Evolutionary conservation across 2,113 vertebrate genomes (phyloP).

Genomic region (Pituophis catenifer): DNA sequence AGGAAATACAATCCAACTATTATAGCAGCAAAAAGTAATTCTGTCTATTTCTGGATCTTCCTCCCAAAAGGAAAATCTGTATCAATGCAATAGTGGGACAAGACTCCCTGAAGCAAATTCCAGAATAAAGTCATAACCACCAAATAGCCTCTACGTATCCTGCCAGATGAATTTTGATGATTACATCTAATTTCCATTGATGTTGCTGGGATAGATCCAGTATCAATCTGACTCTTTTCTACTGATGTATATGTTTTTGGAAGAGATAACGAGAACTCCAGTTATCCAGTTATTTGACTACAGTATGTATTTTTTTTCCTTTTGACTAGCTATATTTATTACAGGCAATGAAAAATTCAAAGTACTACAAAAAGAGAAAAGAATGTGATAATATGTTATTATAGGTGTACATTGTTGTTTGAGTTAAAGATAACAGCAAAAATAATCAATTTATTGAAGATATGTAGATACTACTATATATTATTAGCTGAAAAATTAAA

Average conservation of each 20-base stretch:
- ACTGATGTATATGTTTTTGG: background rate
- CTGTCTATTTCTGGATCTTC: background rate
- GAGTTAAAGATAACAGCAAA: background rate
- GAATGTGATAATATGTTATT: background rate
- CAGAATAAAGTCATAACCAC: background rate
- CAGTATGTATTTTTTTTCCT: background rate
- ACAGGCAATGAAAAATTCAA: background rate
- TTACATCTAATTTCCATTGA: background rate
- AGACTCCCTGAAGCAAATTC: background rate
- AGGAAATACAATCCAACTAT: background rate
- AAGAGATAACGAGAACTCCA: background rate
- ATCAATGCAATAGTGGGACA: background rate
- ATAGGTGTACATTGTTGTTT: background rate
- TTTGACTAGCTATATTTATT: background rate
- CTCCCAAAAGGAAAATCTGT: background rate
- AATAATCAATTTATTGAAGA: background rate
- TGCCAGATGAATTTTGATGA: background rate
- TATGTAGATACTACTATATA: background rate
- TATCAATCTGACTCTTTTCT: background rate
- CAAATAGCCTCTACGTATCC: background rate
- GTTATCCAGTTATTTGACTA: background rate
- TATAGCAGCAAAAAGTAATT: background rate
- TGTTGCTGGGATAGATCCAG: background rate
- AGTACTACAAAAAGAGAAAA: background rate
- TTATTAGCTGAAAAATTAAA: background rate